Conservation (phyloP, 2,797 vertebrate genomes). For the Aselliscus stoliczkanus region DNA sequence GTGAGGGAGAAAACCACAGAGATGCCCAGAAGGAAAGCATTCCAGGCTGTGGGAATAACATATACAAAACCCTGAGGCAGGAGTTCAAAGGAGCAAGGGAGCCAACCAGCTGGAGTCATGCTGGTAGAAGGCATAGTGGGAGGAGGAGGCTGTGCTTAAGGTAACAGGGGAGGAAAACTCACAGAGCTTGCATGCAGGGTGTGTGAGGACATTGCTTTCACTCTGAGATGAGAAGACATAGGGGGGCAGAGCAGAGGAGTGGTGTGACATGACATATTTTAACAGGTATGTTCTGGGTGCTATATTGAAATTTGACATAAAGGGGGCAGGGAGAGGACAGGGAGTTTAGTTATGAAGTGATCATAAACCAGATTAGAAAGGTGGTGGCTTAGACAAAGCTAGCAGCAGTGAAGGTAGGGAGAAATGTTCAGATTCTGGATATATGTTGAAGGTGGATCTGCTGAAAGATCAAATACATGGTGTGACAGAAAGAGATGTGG, state of each 20-base stretch:
- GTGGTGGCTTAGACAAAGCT: neutral
- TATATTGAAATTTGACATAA: neutral
- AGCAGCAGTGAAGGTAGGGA: neutral
- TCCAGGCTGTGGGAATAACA: neutral
- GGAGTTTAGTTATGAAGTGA: neutral
- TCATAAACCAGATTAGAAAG: neutral
- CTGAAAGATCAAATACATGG: neutral
- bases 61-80: neutral
- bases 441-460: neutral
- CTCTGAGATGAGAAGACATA: neutral
- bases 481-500: neutral
- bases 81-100: neutral
- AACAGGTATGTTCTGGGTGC: neutral
- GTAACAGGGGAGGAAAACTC: neutral
- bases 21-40: neutral
- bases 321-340: neutral
- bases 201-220: neutral
- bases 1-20: neutral
- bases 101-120: neutral
- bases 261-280: neutral
- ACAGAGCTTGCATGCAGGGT: accelerated
- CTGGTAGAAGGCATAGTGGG: neutral
- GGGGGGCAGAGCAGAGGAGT: neutral
- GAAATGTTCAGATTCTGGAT: neutral
- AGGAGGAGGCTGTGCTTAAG: accelerated